phyloP scores from a whole-genome alignment of 2,888 invertebrate species.

The Cyclophora punctaria region DNA sequence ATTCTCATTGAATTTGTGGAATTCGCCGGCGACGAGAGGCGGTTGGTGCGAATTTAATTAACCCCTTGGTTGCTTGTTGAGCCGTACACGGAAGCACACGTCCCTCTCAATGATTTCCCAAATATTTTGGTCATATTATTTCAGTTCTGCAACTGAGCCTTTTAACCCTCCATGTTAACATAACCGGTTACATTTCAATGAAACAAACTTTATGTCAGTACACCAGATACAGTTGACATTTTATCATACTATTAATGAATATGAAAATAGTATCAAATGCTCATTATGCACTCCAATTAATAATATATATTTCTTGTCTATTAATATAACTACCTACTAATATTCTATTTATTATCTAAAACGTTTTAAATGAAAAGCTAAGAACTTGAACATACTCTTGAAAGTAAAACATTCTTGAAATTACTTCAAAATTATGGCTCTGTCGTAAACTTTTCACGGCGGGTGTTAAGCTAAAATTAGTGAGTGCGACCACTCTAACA shows the following conservation, averaged over 20 bases:
- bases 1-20: conserved; percentile 73
- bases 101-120: too few species aligned
- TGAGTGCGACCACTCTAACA: conserved; percentile 59
- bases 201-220: too few species aligned
- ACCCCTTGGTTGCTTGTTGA: conserved; percentile 67
- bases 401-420: conserved; percentile 67
- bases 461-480: conserved; percentile 68
- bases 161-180: too few species aligned
- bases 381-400: conserved; percentile 50
- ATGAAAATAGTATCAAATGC: too few species aligned
- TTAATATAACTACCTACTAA: too few species aligned
- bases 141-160: too few species aligned
- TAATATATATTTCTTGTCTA: too few species aligned
- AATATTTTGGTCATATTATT: too few species aligned
- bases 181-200: too few species aligned
- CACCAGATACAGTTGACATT: too few species aligned
- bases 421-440: conserved; percentile 67
- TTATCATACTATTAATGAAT: too few species aligned
- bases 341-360: conserved; percentile 38
- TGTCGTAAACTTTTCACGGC: conserved; percentile 64
- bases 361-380: conserved; percentile 50
- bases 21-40: conserved; percentile 64
- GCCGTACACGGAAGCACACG: conserved; percentile 25
- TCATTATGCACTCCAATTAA: too few species aligned
- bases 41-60: conserved; percentile 74